These are phyloP conservation scores for Geophilus truncorum DNA, from an alignment of 2,888 invertebrate species.

Conservation along the genomic window DNA sequence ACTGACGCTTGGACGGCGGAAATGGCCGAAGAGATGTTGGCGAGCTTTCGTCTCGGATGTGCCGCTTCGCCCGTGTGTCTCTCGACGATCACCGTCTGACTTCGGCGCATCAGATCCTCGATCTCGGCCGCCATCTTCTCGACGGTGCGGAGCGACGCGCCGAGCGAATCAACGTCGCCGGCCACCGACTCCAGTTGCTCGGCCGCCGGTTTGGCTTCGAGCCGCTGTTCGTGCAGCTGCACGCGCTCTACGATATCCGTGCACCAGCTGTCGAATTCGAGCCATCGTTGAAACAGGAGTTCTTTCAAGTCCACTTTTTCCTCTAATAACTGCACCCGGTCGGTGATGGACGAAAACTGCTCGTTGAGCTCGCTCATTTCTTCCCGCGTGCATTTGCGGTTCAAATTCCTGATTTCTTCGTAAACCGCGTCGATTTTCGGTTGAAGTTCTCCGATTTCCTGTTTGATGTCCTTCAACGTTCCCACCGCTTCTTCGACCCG, in stretches of 20 bases:
- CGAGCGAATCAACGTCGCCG: slow-evolving; percentile 31
- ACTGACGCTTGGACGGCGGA: slow-evolving; percentile 31
- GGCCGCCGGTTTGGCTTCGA: slow-evolving; percentile 46
- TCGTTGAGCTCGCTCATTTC: slow-evolving; percentile 68
- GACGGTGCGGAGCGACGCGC: not conserved
- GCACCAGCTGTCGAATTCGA: slow-evolving; percentile 73
- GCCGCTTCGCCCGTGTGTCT: not conserved
- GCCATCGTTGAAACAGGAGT: slow-evolving; percentile 58
- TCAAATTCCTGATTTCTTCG: slow-evolving; percentile 73
- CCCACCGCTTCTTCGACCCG: slow-evolving; percentile 68
- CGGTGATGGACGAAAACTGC: slow-evolving; percentile 67
- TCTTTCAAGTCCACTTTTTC: slow-evolving; percentile 44
- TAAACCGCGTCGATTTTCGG: slow-evolving; percentile 71
- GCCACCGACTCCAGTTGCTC: slow-evolving; percentile 39
- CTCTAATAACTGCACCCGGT: slow-evolving; percentile 61
- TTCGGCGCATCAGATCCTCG: slow-evolving; percentile 33
- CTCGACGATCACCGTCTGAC: slow-evolving; percentile 36
- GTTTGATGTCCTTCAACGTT: slow-evolving; percentile 61
- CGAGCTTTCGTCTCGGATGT: not conserved
- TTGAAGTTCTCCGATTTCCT: slow-evolving; percentile 80
- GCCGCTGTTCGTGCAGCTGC: slow-evolving; percentile 48
- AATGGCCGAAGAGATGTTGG: not conserved
- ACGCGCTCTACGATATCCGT: slow-evolving; percentile 72
- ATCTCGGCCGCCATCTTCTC: slow-evolving; percentile 33
- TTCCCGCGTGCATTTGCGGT: slow-evolving; percentile 63